Percentiles rank a stretch among this genome's conserved stretches.
phyloP scores from a whole-genome alignment of 1,140 invertebrate species.

The Eulimnadia texana region DNA sequence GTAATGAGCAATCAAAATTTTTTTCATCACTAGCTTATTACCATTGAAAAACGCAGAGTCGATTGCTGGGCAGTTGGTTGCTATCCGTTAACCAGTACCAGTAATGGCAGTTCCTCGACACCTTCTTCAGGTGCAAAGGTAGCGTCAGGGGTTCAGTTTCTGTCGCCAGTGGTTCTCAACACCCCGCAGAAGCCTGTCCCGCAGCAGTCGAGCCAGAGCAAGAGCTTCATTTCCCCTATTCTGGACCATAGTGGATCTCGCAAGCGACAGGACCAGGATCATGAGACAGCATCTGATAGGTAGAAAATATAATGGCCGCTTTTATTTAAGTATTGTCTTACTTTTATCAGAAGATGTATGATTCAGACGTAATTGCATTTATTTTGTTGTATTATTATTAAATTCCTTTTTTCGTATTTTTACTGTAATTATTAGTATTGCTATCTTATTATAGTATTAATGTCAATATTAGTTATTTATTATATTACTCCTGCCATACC shows the following conservation, averaged over 20 bases:
- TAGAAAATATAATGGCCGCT: too few relatives aligned
- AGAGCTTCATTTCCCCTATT: constrained; percentile 42
- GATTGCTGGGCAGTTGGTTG: constrained; percentile 2
- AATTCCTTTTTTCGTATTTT: too few relatives aligned
- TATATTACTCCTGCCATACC: too few relatives aligned
- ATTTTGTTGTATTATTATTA: too few relatives aligned
- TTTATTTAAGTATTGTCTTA: too few relatives aligned
- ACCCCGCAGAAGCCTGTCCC: not conserved
- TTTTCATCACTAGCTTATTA: too few relatives aligned
- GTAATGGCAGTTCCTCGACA: constrained; percentile 1
- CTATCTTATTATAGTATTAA: too few relatives aligned
- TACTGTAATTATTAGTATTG: not conserved
- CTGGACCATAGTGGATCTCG: constrained; percentile 43
- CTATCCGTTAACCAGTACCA: not conserved
- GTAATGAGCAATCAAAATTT: too few relatives aligned
- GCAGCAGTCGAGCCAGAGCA: constrained; percentile 5
- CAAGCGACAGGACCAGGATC: constrained; percentile 40
- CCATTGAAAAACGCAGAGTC: not conserved
- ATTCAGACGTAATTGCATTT: too few relatives aligned
- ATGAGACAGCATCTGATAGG: constrained; percentile 43
- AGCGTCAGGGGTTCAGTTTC: not conserved
- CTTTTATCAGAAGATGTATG: too few relatives aligned
- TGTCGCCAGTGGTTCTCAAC: not conserved
- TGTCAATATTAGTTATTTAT: too few relatives aligned
- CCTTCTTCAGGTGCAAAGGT: not conserved